phyloP scores from a whole-genome alignment of 1,140 invertebrate species.

The Whitmania pigra region DNA sequence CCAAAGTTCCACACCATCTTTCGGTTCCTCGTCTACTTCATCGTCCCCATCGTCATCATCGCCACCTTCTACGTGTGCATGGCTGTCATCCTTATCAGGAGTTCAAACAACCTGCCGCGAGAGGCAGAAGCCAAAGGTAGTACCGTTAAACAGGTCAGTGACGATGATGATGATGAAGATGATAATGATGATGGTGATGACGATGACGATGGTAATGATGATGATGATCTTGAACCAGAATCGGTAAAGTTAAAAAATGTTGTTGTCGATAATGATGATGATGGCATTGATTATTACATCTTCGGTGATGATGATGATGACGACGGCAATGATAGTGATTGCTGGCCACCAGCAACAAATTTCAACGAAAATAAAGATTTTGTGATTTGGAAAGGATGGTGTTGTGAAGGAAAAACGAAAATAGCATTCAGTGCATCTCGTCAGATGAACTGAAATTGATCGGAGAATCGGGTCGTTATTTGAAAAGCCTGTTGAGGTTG shows the following conservation, averaged over 20 bases:
- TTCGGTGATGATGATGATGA: background rate
- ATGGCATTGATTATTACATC: background rate
- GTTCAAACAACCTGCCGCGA: constrained; percentile 10
- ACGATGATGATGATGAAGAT: background rate
- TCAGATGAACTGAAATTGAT: no score
- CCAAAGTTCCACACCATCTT: constrained; percentile 7
- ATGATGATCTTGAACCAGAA: background rate
- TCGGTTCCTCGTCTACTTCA: constrained; percentile 17
- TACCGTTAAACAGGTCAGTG: constrained; percentile 13
- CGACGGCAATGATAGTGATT: background rate
- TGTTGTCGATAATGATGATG: background rate
- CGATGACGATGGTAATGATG: background rate
- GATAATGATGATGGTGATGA: background rate
- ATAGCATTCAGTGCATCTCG: no score
- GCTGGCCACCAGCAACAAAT: no score
- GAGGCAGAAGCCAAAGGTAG: background rate
- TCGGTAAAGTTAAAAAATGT: background rate
- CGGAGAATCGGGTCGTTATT: no score
- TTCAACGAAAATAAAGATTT: no score
- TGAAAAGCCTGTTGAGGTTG: no score
- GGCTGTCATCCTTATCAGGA: constrained; percentile 7
- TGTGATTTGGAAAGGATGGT: no score
- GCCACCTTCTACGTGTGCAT: constrained; percentile 17
- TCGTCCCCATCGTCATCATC: constrained; percentile 15
- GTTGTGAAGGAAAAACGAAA: no score